Evolutionary conservation across 2,797 vertebrate species (phyloP), one percentile per base, ranked within the genome.

Genomic region (Falco rusticolus): DNA sequence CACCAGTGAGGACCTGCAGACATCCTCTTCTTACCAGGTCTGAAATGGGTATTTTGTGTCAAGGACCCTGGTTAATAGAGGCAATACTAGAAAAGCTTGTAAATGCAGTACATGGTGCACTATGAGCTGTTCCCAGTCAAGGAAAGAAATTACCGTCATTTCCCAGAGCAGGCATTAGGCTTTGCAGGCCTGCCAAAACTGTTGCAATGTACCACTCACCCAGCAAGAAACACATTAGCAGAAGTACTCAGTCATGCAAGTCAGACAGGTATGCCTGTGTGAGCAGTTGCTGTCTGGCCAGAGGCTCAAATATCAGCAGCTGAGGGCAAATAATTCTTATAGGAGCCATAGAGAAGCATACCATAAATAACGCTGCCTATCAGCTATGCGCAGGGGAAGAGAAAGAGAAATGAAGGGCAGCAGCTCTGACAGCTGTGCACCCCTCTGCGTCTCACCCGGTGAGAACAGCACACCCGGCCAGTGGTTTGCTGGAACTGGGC

Each of bases 211-310:
- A 65, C 22, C 57, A 8, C 16, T 43, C 41, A 10, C 5, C 10
- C 87, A 13, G 51, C 77, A 25, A 16, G 60, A 65, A 47, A 6
- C 8, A 11, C 0, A 0, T 12, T 10, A 5, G 54, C 11, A 31
- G 79, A 6, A 47, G 54, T 37, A 5, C 2, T 18, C 14, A 0
- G 64, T 34, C 18, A 0, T 0, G 47, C 37, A 0, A 9, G 12
- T 8, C 69, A 0, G 50, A 22, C 54, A 6, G 34, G 22, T 39
- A 1, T 2, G 26, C 5, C 60, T 19, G 33, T 3, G 1, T 0
- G n/a, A 16, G 37, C 33, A 20, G 24, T 14, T 7, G 29, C 31
- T 24, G 56, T 11, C 50, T 43, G 9, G 65, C 37, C 59, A 9
- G 31, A 16, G 16, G 3, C 7, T 68, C 5, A 48, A 31, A 2